Evolutionary conservation across 2,888 invertebrate species (phyloP).

Genomic region (Branchellion lobata): DNA sequence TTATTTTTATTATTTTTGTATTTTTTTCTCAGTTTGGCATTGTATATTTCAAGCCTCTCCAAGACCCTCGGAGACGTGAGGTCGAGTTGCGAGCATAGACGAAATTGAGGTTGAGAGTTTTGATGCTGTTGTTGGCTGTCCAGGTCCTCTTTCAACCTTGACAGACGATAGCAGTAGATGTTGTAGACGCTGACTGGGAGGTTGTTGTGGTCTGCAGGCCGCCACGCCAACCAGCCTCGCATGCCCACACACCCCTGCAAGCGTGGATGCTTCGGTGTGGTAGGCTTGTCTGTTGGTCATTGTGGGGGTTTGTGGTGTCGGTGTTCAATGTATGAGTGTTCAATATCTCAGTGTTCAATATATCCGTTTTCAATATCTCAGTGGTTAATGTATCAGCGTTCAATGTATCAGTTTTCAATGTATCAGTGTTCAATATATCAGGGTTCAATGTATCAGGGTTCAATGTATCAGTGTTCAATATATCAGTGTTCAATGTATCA

Average conservation of each 20-base stretch:
- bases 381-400: no score
- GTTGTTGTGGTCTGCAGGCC: slow-evolving; percentile 87
- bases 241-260: slow-evolving; percentile 67
- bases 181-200: slow-evolving; percentile 85
- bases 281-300: slow-evolving; percentile 32
- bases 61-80: neutral
- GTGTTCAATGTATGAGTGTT: neutral
- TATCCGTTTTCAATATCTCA: no score
- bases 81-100: neutral
- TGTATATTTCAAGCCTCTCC: neutral
- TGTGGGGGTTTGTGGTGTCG: neutral
- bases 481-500: no score
- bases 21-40: neutral
- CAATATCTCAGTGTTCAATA: neutral
- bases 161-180: slow-evolving; percentile 76
- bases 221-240: slow-evolving; percentile 76
- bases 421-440: no score
- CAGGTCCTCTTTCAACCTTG: neutral
- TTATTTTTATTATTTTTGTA: neutral
- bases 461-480: no score
- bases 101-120: neutral
- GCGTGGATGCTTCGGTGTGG: slow-evolving; percentile 62
- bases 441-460: no score
- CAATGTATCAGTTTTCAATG: no score
- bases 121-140: neutral